Percentiles rank a stretch among this genome's conserved stretches.
These are phyloP conservation scores for Syrista parreyssii DNA, from an alignment of 2,888 invertebrate genomes.

Conservation along the genomic window DNA sequence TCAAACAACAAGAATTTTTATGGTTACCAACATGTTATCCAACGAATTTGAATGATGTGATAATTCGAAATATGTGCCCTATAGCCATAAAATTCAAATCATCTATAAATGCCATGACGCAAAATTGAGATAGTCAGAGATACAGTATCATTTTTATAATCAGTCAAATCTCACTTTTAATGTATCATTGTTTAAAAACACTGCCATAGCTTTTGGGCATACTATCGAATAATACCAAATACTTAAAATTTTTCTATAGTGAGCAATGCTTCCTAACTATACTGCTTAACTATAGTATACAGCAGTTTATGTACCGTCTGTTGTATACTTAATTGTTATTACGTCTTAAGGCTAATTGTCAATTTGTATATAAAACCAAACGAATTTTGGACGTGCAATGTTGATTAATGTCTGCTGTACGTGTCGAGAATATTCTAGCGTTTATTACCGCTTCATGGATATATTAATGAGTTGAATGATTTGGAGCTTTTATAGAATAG, in stretches of 20 bases:
- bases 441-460: not conserved
- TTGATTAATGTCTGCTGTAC: not conserved
- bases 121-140: not conserved
- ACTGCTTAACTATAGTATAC: not conserved
- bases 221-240: not conserved
- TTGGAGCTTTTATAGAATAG: not conserved
- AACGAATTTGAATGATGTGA: not conserved
- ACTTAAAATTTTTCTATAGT: not conserved
- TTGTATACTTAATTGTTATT: not conserved
- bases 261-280: not conserved
- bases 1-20: not conserved
- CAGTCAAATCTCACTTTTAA: not conserved
- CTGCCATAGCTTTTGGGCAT: not conserved
- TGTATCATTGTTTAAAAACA: not conserved
- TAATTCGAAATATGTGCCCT: not conserved
- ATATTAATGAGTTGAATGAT: not conserved
- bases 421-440: not conserved
- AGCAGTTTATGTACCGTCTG: not conserved
- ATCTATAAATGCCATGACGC: not conserved
- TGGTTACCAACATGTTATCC: not conserved
- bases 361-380: not conserved
- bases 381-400: not conserved
- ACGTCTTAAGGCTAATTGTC: not conserved
- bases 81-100: not conserved
- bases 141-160: not conserved